These are phyloP conservation scores for Notarius quadriscutis DNA, from an alignment of 2,113 vertebrate genomes.

Conservation along the genomic window DNA sequence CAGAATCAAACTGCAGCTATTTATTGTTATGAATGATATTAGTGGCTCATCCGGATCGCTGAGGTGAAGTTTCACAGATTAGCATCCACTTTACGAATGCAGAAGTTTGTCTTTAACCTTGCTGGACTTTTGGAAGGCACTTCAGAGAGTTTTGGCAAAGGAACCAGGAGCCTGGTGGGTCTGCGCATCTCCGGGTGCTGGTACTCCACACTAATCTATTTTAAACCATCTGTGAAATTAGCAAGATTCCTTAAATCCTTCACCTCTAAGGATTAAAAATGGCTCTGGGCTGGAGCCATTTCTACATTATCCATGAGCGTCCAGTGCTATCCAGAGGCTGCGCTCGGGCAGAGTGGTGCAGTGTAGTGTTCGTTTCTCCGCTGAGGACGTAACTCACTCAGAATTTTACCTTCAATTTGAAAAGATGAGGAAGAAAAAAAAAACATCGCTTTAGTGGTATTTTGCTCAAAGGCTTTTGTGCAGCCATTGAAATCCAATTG, in stretches of 20 bases:
- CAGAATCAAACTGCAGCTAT: no score
- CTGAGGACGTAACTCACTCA: conserved; percentile 21
- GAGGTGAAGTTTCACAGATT: conserved; percentile 51
- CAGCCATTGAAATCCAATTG: conserved; percentile 35
- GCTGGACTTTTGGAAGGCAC: conserved; percentile 83
- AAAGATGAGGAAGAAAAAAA: conserved; percentile 15
- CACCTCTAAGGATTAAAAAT: conserved; percentile 83
- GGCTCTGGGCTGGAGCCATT: conserved; percentile 68
- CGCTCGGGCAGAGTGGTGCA: conserved; percentile 24
- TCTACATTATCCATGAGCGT: conserved; percentile 60
- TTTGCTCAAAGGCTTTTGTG: conserved; percentile 38
- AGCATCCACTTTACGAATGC: conserved; percentile 63
- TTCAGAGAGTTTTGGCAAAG: conserved; percentile 77
- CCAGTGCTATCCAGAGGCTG: conserved; percentile 62
- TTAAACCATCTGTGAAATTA: conserved; percentile 87
- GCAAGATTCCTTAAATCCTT: conserved; percentile 83
- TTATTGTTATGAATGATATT: no score
- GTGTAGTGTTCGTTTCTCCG: conserved; percentile 42
- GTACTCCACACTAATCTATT: conserved; percentile 83
- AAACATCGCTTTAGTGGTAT: conserved; percentile 8
- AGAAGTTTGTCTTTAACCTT: conserved; percentile 83
- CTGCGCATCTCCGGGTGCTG: conserved; percentile 77
- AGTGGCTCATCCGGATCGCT: neutral
- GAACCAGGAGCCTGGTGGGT: conserved; percentile 79
- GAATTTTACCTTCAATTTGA: conserved; percentile 14